Percentiles rank a stretch among this genome's conserved stretches.
Evolutionary conservation across 2,797 vertebrate species (phyloP).

Genomic region (Tolypeutes matacus): DNA sequence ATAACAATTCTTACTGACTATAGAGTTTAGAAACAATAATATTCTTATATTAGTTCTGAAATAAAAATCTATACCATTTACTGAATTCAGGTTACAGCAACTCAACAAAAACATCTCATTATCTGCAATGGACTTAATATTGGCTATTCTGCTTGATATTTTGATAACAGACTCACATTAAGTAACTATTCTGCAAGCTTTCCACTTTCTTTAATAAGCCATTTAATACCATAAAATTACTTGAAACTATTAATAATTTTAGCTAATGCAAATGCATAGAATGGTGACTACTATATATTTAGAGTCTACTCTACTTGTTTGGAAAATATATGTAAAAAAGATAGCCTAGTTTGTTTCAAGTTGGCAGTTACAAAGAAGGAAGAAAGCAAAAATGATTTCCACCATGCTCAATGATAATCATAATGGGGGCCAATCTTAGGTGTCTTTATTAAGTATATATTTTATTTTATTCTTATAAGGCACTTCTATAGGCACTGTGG

Average conservation of each 20-base stretch:
- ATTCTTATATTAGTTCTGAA: not conserved
- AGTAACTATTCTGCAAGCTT: not conserved
- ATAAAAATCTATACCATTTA: not conserved
- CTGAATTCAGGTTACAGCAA: not conserved
- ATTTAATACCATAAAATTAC: not conserved
- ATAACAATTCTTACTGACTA: not conserved
- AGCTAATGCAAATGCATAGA: not conserved
- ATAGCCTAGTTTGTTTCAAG: not conserved
- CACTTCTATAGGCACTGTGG: not conserved
- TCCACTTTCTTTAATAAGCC: not conserved
- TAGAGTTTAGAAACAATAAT: not conserved
- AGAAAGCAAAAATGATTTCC: conserved; percentile 16
- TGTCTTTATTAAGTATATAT: not conserved
- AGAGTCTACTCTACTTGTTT: not conserved
- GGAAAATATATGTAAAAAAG: not conserved
- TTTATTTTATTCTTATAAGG: not conserved
- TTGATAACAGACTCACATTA: not conserved
- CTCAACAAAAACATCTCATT: not conserved
- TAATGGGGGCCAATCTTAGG: not conserved
- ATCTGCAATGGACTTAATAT: not conserved
- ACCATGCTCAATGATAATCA: not conserved
- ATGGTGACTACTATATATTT: not conserved
- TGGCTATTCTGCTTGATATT: not conserved
- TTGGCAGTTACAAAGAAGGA: not conserved
- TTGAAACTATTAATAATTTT: conserved; percentile 32